Base-by-base conservation (phyloP, 1,140 invertebrate species). In the Leptinotarsa lineolata region DNA sequence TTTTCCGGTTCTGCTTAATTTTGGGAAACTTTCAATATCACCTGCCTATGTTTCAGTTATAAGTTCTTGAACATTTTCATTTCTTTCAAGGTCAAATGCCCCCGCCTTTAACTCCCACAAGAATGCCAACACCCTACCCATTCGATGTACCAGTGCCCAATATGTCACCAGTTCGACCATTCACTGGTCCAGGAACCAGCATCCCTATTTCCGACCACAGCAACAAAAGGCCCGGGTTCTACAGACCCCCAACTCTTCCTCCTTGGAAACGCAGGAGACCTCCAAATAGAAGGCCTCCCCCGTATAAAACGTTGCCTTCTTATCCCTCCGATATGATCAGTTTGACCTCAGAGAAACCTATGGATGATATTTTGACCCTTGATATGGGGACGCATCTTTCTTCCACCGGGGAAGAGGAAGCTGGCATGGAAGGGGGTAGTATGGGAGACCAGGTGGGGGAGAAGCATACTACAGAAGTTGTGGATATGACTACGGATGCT, bases 121-220 rank as follows among this genome's bases (percentile, higher is more conserved):
- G 88, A 79, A 84, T 86, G 20, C 88, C 89, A 13, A 88, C 88
- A 15, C 91, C 91, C 0, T 92, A 91, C 82, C 91, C 91, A 18
- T 90, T 93, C 71, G 92, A 93, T 44, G 68, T 75, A 44, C 72
- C 76, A 15, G 72, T 83, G 81, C 58, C 58, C 12, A 71, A 79
- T 60, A 77, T 87, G 30, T 78, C 79, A 3, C 85, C 89, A 0
- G 81, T 87, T 2, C 82, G 88, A 74, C 88, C 91, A 3, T 90
- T 88, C 6, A 66, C 64, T 6, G 48, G 46, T 3, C 13, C 45
- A 70, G 81, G 90, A 72, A 90, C 89, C 72, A 92, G 91, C 15
- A 88, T 94, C 44, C 92, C 92, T 68, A 84, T 93, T 64, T 91
- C 92, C 1, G 92, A 94, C 76, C 90, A 92, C 82, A 54, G n/a